These are phyloP conservation scores for Odontamblyopus rebecca DNA, from an alignment of 2,797 vertebrate species.

Conservation along the genomic window DNA sequence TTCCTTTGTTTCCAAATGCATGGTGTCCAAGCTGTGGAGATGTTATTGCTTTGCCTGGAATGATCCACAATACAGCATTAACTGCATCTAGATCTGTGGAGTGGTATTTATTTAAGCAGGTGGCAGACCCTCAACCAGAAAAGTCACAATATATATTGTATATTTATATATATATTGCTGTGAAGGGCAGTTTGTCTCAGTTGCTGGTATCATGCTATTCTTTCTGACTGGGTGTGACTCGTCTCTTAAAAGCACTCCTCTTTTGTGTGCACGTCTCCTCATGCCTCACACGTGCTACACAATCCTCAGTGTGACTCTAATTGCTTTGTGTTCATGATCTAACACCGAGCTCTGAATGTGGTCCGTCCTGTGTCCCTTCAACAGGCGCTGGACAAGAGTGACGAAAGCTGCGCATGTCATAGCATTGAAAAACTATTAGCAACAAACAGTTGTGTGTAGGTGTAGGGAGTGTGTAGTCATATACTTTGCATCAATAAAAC, in stretches of 20 bases:
- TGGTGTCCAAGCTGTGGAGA: background rate
- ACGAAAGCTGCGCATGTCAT: background rate
- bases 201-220: background rate
- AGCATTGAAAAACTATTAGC: slow-evolving; percentile 11
- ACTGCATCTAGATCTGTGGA: background rate
- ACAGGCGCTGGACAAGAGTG: slow-evolving; percentile 1
- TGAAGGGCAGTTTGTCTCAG: background rate
- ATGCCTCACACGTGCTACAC: slow-evolving; percentile 48
- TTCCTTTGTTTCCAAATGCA: background rate
- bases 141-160: background rate
- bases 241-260: slow-evolving; percentile 11
- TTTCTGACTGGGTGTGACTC: slow-evolving; percentile 24
- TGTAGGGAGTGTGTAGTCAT: background rate
- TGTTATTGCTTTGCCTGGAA: background rate
- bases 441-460: background rate
- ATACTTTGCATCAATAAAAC: background rate
- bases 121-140: background rate
- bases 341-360: slow-evolving; percentile 9
- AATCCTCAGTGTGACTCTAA: slow-evolving; percentile 57
- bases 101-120: background rate
- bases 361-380: slow-evolving; percentile 38
- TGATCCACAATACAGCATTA: background rate
- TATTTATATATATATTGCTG: background rate
- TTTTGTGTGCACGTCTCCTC: slow-evolving; percentile 27
- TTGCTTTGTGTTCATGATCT: slow-evolving; percentile 18